Conservation (phyloP, 2,888 invertebrate genomes). For the Choristoneura rosaceana region DNA sequence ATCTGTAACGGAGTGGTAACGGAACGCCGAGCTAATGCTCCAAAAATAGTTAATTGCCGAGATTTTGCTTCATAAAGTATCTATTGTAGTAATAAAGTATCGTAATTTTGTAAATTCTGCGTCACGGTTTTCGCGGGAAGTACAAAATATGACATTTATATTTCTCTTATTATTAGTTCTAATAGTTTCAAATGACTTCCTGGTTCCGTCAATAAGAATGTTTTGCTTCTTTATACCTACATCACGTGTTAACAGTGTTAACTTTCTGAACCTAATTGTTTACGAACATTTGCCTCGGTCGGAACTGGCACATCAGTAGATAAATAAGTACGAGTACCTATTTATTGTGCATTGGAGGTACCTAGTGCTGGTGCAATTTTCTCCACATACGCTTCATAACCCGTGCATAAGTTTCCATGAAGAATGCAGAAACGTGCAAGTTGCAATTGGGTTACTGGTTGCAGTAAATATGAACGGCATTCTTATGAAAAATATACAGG, state of each 20-base stretch:
- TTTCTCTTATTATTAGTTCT: too few species aligned
- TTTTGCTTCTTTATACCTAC: neutral
- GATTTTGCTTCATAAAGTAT: too few species aligned
- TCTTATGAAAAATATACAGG: slow-evolving; percentile 10
- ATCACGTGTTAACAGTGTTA: neutral
- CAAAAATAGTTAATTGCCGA: too few species aligned
- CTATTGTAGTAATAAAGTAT: too few species aligned
- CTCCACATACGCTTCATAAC: slow-evolving; percentile 26
- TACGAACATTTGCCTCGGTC: too few species aligned
- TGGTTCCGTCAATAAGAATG: neutral
- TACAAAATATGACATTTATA: too few species aligned
- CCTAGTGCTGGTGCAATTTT: slow-evolving; percentile 18
- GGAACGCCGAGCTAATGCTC: too few species aligned
- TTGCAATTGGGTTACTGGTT: slow-evolving; percentile 38
- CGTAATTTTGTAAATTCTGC: too few species aligned
- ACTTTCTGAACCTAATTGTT: neutral
- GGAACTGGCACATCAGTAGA: too few species aligned
- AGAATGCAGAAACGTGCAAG: slow-evolving; percentile 27
- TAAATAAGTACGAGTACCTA: too few species aligned
- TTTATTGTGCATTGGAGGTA: neutral
- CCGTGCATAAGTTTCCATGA: slow-evolving; percentile 36
- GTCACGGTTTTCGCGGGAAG: too few species aligned
- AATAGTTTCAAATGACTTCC: neutral
- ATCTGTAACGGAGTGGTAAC: too few species aligned
- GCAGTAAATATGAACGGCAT: slow-evolving; percentile 5